A percentile compares a stretch with the other conserved stretches of the same genome.
phyloP scores from a whole-genome alignment of 2,888 invertebrate genomes.

The Apodemia zela region DNA sequence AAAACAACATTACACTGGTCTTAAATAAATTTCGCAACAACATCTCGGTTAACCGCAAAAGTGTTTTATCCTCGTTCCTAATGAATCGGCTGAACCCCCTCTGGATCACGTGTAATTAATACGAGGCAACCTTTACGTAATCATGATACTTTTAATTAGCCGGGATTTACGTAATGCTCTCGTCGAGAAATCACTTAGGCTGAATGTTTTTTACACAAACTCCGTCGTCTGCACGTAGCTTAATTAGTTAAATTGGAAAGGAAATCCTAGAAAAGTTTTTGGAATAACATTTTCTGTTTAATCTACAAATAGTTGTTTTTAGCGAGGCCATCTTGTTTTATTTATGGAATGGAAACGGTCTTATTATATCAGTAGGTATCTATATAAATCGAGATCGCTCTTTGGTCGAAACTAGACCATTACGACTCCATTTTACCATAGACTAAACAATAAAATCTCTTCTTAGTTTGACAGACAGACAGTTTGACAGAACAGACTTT shows the following conservation, averaged over 20 bases:
- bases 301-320: constrained; percentile 5
- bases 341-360: background rate
- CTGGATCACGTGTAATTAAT: constrained; percentile 11
- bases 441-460: too few relatives aligned
- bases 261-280: background rate
- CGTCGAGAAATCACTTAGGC: constrained; percentile 15
- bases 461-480: too few relatives aligned
- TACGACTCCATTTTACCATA: too few relatives aligned
- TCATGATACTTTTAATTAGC: constrained; percentile 14
- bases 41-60: constrained; percentile 1
- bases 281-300: constrained; percentile 2
- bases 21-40: background rate
- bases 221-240: background rate
- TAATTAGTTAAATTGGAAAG: constrained; percentile 12
- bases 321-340: background rate
- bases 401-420: too few relatives aligned
- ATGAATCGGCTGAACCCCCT: constrained; percentile 7
- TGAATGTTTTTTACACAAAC: constrained; percentile 7
- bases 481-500: too few relatives aligned
- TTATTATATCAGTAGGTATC: too few relatives aligned
- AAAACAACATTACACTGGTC: background rate
- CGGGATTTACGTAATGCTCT: constrained; percentile 6
- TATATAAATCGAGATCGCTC: too few relatives aligned
- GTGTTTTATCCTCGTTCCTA: constrained; percentile 4
- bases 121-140: constrained; percentile 13